phyloP scores from a whole-genome alignment of 2,888 invertebrate species.

The Mimumesa dahlbomi region DNA sequence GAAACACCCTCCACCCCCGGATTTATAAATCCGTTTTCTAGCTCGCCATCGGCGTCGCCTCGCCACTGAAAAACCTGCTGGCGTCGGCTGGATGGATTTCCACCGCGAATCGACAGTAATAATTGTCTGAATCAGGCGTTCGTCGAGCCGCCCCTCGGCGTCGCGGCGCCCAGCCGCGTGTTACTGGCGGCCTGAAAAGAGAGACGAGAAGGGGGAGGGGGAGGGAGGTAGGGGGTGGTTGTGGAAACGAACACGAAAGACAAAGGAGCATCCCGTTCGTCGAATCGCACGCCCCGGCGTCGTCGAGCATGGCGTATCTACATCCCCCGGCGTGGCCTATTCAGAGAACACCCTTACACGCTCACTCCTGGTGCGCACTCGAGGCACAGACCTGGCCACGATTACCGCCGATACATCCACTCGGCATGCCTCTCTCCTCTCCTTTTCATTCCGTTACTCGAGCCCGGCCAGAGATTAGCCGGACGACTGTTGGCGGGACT shows the following conservation, averaged over 20 bases:
- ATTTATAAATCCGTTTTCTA: too few relatives aligned
- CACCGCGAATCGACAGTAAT: slow-evolving; percentile 74
- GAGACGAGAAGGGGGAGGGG: slow-evolving; percentile 30
- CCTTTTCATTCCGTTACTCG: slow-evolving; percentile 74
- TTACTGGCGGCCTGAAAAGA: slow-evolving; percentile 34
- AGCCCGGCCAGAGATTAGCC: slow-evolving; percentile 54
- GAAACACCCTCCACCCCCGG: too few relatives aligned
- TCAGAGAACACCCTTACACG: slow-evolving; percentile 65
- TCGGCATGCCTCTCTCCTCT: slow-evolving; percentile 35
- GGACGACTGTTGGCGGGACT: slow-evolving; percentile 5
- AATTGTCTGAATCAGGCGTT: slow-evolving; percentile 70
- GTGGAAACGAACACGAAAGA: slow-evolving; percentile 74
- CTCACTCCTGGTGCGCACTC: slow-evolving; percentile 37
- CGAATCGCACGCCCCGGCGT: slow-evolving; percentile 73
- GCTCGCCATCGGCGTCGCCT: slow-evolving; percentile 36
- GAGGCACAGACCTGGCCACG: slow-evolving; percentile 58
- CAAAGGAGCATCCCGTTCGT: slow-evolving; percentile 77
- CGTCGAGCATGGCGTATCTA: slow-evolving; percentile 79
- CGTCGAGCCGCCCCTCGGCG: slow-evolving; percentile 43
- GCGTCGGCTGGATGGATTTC: slow-evolving; percentile 72
- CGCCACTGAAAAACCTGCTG: slow-evolving; percentile 67
- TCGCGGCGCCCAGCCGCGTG: slow-evolving; percentile 11
- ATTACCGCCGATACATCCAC: slow-evolving; percentile 78
- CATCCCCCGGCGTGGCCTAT: slow-evolving; percentile 71
- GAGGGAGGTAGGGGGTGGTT: slow-evolving; percentile 57